These are phyloP conservation scores for Conopomorpha cramerella DNA, from an alignment of 1,140 invertebrate genomes.

Conservation along the genomic window DNA sequence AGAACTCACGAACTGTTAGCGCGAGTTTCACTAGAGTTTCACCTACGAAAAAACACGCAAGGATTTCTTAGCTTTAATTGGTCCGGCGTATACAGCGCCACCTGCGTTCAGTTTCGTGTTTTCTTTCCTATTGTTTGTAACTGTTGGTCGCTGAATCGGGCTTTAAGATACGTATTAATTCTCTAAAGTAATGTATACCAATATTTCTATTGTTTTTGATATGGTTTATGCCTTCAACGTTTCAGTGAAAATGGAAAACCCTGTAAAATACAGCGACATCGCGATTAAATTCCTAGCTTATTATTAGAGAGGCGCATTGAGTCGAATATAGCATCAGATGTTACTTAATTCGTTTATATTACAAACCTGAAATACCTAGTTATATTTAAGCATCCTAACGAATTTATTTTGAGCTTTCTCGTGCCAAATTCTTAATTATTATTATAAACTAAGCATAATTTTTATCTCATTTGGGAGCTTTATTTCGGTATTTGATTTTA, in stretches of 20 bases:
- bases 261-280: background rate
- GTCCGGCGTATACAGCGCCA: too few relatives aligned
- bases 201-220: background rate
- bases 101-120: too few relatives aligned
- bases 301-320: background rate
- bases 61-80: too few relatives aligned
- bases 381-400: background rate
- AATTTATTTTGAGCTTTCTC: constrained; percentile 20
- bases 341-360: background rate
- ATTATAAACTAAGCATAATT: constrained; percentile 3
- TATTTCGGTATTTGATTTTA: background rate
- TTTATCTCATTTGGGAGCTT: background rate
- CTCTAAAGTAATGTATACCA: too few relatives aligned
- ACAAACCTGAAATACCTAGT: background rate
- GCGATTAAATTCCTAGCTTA: background rate
- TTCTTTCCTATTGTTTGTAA: too few relatives aligned
- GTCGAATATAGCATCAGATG: background rate
- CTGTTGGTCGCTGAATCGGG: too few relatives aligned
- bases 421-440: constrained; percentile 29
- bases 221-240: background rate
- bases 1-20: too few relatives aligned
- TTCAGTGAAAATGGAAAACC: background rate
- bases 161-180: too few relatives aligned
- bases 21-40: too few relatives aligned
- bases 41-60: too few relatives aligned